A percentile compares a stretch with the other conserved stretches of the same genome.
These are phyloP conservation scores for Pogoniulus pusillus DNA, from an alignment of 2,797 vertebrate genomes.

Conservation along the genomic window DNA sequence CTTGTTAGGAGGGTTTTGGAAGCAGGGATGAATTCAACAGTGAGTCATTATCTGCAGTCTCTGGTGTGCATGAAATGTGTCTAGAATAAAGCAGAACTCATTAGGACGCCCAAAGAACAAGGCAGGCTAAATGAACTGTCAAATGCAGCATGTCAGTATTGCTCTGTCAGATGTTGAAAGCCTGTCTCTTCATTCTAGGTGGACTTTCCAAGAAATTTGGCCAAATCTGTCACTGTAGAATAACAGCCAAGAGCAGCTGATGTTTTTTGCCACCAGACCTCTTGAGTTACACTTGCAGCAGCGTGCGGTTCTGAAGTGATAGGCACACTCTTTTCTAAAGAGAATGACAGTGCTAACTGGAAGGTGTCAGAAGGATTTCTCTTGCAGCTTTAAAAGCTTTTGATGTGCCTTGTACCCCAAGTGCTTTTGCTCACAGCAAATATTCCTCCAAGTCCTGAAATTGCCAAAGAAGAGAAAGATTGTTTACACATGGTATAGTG, in stretches of 20 bases:
- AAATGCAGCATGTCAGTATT: not conserved
- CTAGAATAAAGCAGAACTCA: conserved; percentile 23
- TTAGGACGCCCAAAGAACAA: conserved; percentile 2
- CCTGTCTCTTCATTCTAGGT: conserved; percentile 80
- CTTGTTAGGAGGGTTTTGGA: not conserved
- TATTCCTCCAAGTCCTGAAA: conserved; percentile 62
- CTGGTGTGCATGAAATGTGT: not conserved
- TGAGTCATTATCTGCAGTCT: not conserved
- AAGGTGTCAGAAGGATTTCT: conserved; percentile 16
- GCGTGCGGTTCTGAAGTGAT: conserved; percentile 9
- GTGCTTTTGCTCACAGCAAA: conserved; percentile 75
- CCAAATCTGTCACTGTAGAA: conserved; percentile 97
- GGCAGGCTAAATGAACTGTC: not conserved
- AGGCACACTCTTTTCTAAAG: conserved; percentile 5
- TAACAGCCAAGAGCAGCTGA: conserved; percentile 64
- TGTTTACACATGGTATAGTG: conserved; percentile 77
- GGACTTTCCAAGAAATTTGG: conserved; percentile 95
- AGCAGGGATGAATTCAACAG: not conserved
- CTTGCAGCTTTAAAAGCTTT: conserved; percentile 67
- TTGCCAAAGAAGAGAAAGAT: conserved; percentile 68
- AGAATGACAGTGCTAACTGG: conserved; percentile 14
- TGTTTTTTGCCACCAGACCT: conserved; percentile 7
- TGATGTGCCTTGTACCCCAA: conserved; percentile 76
- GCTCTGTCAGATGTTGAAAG: conserved; percentile 1
- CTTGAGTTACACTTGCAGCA: not conserved